Evolutionary conservation across 2,888 invertebrate genomes (phyloP).

Genomic region (Leptinotarsa tumamoca): DNA sequence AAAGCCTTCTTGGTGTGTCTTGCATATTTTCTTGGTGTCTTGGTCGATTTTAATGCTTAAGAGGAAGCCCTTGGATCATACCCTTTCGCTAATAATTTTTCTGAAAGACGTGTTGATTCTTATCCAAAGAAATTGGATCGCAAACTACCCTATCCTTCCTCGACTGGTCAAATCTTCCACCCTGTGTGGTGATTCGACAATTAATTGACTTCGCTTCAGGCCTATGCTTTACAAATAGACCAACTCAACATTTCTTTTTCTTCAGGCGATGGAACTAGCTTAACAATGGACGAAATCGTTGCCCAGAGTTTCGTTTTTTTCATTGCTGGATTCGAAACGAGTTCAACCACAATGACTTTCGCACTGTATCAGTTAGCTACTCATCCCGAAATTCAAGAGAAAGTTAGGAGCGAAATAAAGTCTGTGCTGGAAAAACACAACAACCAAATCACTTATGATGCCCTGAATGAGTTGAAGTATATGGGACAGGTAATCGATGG

Average conservation of each 20-base stretch:
- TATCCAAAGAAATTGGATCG: no score
- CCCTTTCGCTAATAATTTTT: no score
- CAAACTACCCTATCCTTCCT: no score
- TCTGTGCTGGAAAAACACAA: conserved; percentile 44
- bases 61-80: no score
- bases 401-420: conserved; percentile 46
- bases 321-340: conserved; percentile 52
- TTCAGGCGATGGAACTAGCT: conserved; percentile 38
- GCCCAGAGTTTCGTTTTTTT: conserved; percentile 52
- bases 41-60: no score
- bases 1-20: no score
- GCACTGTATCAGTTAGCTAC: conserved; percentile 45
- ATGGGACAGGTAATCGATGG: conserved; percentile 49
- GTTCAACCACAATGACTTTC: conserved; percentile 52
- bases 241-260: neutral
- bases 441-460: conserved; percentile 49
- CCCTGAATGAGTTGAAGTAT: conserved; percentile 50
- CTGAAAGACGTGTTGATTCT: no score
- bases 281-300: conserved; percentile 44
- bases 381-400: conserved; percentile 47
- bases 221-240: no score
- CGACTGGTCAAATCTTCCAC: no score
- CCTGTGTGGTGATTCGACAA: no score
- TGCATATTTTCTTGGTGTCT: no score
- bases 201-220: no score